phyloP scores from a whole-genome alignment of 2,888 invertebrate genomes.

The Imbricaverruca yamaguchii region DNA sequence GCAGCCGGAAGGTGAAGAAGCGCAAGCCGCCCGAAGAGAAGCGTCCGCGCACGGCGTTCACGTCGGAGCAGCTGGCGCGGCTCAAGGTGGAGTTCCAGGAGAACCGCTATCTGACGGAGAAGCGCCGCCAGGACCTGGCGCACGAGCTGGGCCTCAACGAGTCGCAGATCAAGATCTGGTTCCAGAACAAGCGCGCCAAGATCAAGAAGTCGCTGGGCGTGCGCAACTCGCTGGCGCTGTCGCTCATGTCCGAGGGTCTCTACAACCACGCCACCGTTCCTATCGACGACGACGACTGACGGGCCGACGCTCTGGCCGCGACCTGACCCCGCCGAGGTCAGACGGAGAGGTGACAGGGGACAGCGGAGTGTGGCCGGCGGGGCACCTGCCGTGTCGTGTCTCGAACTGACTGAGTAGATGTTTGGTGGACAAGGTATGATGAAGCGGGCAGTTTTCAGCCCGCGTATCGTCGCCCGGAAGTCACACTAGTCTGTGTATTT shows the following conservation, averaged over 20 bases:
- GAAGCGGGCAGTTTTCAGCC: neutral
- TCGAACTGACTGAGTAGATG: neutral
- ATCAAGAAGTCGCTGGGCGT: conserved; percentile 62
- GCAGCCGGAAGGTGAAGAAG: conserved; percentile 48
- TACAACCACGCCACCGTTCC: conserved; percentile 82
- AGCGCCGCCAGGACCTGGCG: conserved; percentile 81
- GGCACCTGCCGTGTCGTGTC: neutral
- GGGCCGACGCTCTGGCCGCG: neutral
- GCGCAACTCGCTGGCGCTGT: conserved; percentile 56
- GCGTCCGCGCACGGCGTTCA: conserved; percentile 91
- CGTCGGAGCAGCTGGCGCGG: conserved; percentile 80
- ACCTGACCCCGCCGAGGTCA: neutral
- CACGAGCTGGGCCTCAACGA: conserved; percentile 85
- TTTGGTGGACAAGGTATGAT: neutral
- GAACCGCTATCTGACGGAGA: conserved; percentile 87
- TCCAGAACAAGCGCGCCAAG: conserved; percentile 94
- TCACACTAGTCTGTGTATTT: conserved; percentile 16
- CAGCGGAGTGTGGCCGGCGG: neutral
- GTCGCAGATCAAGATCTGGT: conserved; percentile 96
- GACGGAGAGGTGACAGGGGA: too few species aligned
- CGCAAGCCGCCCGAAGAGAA: conserved; percentile 55
- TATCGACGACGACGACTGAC: conserved; percentile 60
- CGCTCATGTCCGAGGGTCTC: conserved; percentile 87
- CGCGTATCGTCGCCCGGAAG: too few species aligned
- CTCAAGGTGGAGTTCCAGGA: conserved; percentile 89